phyloP scores from a whole-genome alignment of 2,888 invertebrate genomes.

The Scaptomyza polygonia region DNA sequence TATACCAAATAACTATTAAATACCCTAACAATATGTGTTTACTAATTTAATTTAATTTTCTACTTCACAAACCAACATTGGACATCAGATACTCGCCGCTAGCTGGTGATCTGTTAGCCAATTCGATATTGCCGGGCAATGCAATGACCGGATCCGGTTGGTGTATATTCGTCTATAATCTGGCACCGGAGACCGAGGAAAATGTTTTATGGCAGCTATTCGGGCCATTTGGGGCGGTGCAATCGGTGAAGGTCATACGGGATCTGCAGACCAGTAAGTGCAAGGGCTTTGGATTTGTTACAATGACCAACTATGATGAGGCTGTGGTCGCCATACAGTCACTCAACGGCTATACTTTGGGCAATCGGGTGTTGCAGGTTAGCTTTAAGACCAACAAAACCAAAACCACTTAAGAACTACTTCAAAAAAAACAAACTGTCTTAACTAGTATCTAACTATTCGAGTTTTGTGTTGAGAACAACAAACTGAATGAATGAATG shows the following conservation, averaged over 20 bases:
- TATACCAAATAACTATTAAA: background rate
- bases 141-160: slow-evolving; percentile 93
- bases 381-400: slow-evolving; percentile 98
- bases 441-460: slow-evolving; percentile 3
- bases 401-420: slow-evolving; percentile 85
- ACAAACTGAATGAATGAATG: slow-evolving; percentile 21
- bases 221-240: slow-evolving; percentile 98
- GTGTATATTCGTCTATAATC: slow-evolving; percentile 96
- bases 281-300: slow-evolving; percentile 99
- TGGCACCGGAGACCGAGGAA: slow-evolving; percentile 98
- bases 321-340: slow-evolving; percentile 98
- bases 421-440: background rate
- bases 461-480: slow-evolving; percentile 20
- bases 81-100: slow-evolving; percentile 88
- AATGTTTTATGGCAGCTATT: slow-evolving; percentile 98
- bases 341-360: slow-evolving; percentile 97
- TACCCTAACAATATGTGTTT: background rate
- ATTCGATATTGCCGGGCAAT: slow-evolving; percentile 92
- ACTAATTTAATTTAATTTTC: slow-evolving; percentile 25
- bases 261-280: slow-evolving; percentile 98
- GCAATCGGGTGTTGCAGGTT: slow-evolving; percentile 97
- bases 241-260: slow-evolving; percentile 98
- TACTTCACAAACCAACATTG: background rate
- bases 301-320: slow-evolving; percentile 99
- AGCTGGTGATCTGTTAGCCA: slow-evolving; percentile 91